These are phyloP conservation scores for Ectropis crepuscularia DNA, from an alignment of 2,888 invertebrate species.

Conservation along the genomic window DNA sequence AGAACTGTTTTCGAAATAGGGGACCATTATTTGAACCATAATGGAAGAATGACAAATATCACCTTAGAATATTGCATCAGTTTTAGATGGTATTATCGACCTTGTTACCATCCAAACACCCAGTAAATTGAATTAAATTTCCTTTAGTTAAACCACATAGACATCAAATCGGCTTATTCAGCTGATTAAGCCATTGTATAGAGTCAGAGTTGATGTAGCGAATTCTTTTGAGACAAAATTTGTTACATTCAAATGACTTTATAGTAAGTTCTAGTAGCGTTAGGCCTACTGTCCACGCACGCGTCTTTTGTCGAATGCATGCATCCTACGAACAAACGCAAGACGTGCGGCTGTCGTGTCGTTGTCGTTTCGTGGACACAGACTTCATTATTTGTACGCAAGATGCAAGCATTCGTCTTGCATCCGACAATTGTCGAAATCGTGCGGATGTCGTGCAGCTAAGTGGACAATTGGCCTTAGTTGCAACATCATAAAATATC, in stretches of 20 bases:
- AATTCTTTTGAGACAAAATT: constrained; percentile 33
- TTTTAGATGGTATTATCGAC: constrained; percentile 5
- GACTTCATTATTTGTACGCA: no score
- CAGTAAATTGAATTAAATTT: constrained; percentile 16
- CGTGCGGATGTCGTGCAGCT: no score
- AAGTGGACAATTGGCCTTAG: no score
- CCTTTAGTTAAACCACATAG: neutral
- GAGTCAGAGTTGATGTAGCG: constrained; percentile 18
- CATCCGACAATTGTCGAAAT: no score
- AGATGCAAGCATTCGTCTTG: no score
- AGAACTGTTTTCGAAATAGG: constrained; percentile 28
- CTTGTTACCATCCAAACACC: constrained; percentile 22
- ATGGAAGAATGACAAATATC: constrained; percentile 44
- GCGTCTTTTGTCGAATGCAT: no score
- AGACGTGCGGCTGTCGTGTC: no score
- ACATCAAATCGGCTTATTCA: neutral
- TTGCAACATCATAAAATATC: neutral
- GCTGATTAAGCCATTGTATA: neutral
- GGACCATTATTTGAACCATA: constrained; percentile 55
- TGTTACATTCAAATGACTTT: constrained; percentile 20
- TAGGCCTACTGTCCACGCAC: no score
- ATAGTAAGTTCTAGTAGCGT: constrained; percentile 11
- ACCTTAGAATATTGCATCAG: constrained; percentile 1
- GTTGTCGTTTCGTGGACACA: no score
- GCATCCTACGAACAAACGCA: no score